phyloP scores from a whole-genome alignment of 2,113 vertebrate genomes.

The Corvus cornix region DNA sequence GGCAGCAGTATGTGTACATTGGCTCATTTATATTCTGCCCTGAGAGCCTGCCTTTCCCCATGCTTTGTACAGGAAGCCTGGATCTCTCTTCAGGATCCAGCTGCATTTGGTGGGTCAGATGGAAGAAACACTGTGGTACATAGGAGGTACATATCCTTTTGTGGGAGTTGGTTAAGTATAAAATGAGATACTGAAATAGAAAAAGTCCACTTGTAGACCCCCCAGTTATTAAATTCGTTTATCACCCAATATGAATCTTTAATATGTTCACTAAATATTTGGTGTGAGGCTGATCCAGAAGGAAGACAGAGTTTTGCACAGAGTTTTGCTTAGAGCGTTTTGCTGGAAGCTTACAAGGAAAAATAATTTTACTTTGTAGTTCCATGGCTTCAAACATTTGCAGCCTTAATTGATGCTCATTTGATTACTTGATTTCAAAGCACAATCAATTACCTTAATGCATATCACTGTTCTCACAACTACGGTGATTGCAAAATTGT shows the following conservation, averaged over 20 bases:
- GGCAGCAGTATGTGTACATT: background rate
- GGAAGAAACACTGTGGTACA: background rate
- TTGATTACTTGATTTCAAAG: slow-evolving; percentile 67
- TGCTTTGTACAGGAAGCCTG: background rate
- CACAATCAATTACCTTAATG: slow-evolving; percentile 59
- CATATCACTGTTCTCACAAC: slow-evolving; percentile 43
- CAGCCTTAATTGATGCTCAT: slow-evolving; percentile 57
- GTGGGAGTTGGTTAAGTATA: background rate
- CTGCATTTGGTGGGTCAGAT: background rate
- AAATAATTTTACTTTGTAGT: slow-evolving; percentile 20
- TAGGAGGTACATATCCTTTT: background rate
- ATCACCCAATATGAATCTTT: background rate
- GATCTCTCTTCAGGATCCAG: background rate
- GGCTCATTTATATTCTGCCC: background rate
- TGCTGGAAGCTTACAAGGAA: background rate
- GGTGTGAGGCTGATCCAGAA: background rate
- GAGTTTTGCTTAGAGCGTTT: background rate
- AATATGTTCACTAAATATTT: background rate
- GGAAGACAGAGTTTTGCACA: background rate
- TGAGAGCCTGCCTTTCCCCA: background rate
- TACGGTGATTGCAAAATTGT: slow-evolving; percentile 51
- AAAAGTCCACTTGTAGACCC: background rate
- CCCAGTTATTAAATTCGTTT: background rate
- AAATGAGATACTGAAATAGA: background rate
- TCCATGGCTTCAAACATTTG: slow-evolving; percentile 4